Evolutionary conservation across 1,140 invertebrate genomes (phyloP).

Genomic region (Pectinophora gossypiella): DNA sequence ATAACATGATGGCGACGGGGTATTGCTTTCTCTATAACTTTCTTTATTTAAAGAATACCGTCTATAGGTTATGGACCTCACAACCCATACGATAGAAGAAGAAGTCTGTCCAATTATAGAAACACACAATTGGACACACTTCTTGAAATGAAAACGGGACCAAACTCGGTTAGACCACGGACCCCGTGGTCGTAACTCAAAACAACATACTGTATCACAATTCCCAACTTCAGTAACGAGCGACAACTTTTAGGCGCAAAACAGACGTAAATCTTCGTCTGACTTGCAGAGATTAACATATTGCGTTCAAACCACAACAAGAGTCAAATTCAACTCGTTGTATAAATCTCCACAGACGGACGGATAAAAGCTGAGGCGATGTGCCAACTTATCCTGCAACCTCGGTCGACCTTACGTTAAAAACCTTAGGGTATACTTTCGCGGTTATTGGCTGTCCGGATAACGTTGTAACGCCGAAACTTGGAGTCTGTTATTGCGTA

Average conservation of each 20-base stretch:
- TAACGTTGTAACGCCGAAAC: constrained; percentile 18
- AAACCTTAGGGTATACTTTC: neutral
- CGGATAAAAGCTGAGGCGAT: constrained; percentile 21
- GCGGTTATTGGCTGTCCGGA: neutral
- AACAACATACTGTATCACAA: neutral
- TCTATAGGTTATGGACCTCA: too few relatives aligned
- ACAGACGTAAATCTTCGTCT: neutral
- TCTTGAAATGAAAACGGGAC: too few relatives aligned
- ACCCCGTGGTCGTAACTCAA: neutral
- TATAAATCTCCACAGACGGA: constrained; percentile 35
- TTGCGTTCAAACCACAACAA: neutral
- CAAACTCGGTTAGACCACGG: too few relatives aligned
- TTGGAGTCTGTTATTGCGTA: constrained; percentile 38
- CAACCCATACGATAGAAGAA: too few relatives aligned
- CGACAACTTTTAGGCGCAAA: neutral
- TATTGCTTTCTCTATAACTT: too few relatives aligned
- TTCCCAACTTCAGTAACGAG: neutral
- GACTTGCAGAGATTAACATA: neutral
- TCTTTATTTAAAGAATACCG: too few relatives aligned
- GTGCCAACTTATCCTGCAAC: constrained; percentile 1
- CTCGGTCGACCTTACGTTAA: constrained; percentile 14
- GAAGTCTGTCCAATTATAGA: too few relatives aligned
- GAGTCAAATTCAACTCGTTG: constrained; percentile 23
- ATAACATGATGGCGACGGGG: too few relatives aligned
- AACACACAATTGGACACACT: too few relatives aligned